phyloP scores from a whole-genome alignment of 1,140 invertebrate species.

The Calycopis cecrops region DNA sequence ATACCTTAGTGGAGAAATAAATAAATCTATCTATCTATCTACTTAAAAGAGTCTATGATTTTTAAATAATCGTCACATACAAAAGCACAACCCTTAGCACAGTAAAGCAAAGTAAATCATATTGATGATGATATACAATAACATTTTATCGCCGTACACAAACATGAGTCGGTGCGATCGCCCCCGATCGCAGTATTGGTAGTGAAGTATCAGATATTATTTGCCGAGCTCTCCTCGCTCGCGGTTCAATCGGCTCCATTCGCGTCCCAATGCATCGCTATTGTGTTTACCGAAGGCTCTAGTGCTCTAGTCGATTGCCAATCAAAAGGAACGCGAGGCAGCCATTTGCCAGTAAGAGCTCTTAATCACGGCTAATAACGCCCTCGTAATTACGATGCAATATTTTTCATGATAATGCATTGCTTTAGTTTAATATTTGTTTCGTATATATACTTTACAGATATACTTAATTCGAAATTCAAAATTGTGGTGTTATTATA shows the following conservation, averaged over 20 bases:
- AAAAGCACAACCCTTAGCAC: no score
- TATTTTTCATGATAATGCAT: constrained; percentile 15
- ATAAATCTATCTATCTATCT: no score
- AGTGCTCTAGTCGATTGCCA: constrained; percentile 61
- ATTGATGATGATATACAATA: not conserved
- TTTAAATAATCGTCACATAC: no score
- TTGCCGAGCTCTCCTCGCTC: constrained; percentile 45
- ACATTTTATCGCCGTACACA: not conserved
- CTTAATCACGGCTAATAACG: constrained; percentile 21
- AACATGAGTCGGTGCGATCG: no score
- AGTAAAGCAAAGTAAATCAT: no score
- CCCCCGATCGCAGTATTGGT: constrained; percentile 8
- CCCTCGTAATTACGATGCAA: constrained; percentile 1
- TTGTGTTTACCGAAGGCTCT: constrained; percentile 63
- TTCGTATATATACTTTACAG: no score
- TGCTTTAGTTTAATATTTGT: no score
- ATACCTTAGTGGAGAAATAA: no score
- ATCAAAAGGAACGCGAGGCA: constrained; percentile 46
- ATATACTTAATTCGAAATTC: no score
- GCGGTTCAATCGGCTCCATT: constrained; percentile 44
- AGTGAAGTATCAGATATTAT: constrained; percentile 42
- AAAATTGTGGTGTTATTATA: no score
- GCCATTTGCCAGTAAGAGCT: constrained; percentile 40
- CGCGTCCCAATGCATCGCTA: constrained; percentile 50
- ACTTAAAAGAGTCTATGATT: no score